Conservation (phyloP, 2,113 vertebrate genomes). For the Alectura lathami region DNA sequence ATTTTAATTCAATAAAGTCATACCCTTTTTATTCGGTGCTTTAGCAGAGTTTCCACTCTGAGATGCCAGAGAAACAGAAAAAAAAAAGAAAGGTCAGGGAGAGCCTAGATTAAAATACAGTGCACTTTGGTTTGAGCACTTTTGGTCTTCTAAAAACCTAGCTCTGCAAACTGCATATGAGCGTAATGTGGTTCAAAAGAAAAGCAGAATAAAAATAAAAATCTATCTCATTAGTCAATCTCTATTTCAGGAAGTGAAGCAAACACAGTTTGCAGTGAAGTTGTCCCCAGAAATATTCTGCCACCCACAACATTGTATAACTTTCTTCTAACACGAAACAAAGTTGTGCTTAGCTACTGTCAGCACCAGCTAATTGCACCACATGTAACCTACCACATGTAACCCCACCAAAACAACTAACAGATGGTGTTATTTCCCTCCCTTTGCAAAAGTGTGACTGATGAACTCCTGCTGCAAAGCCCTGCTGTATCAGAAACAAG, state of each 20-base stretch:
- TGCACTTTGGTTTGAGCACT: background rate
- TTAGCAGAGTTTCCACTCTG: constrained; percentile 1
- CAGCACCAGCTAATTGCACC: background rate
- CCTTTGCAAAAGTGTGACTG: background rate
- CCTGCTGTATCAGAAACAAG: accelerated
- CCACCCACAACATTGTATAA: constrained; percentile 50
- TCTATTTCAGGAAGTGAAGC: constrained; percentile 55
- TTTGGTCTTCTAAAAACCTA: background rate
- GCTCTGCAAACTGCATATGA: background rate
- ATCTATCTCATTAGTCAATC: constrained; percentile 6
- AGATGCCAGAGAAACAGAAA: background rate
- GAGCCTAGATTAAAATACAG: background rate
- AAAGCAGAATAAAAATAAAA: background rate
- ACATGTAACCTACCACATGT: background rate
- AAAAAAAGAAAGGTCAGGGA: background rate
- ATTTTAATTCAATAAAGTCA: background rate
- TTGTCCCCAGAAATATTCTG: background rate
- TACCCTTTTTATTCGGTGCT: background rate
- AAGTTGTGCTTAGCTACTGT: background rate
- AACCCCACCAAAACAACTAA: background rate
- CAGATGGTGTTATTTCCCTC: background rate
- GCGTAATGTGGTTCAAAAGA: background rate
- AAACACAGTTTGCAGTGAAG: background rate
- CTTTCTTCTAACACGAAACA: background rate
- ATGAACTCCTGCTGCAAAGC: background rate